Conservation (phyloP, 1,140 invertebrate genomes). For the Bactericera cockerelli region DNA sequence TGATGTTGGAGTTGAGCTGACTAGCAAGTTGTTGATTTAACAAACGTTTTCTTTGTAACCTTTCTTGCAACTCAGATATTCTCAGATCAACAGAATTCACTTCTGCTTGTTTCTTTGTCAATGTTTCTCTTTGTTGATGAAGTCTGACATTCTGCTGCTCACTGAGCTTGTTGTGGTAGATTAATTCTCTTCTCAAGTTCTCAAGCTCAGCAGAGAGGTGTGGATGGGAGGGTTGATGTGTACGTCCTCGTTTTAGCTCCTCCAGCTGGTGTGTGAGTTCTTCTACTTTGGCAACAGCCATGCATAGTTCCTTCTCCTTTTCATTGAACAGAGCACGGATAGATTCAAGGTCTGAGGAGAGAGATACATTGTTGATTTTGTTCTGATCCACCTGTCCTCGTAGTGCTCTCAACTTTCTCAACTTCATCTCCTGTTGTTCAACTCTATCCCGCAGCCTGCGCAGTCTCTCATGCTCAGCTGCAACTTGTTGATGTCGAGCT, state of each 20-base stretch:
- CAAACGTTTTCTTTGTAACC: conserved; percentile 70
- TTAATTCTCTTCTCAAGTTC: conserved; percentile 71
- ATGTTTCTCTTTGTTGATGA: conserved; percentile 66
- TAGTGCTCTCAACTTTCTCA: conserved; percentile 72
- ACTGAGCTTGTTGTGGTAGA: conserved; percentile 91
- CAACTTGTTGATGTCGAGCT: conserved; percentile 61
- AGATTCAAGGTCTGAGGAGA: conserved; percentile 86
- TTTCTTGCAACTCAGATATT: conserved; percentile 81
- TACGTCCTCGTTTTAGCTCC: conserved; percentile 56
- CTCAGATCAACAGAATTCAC: conserved; percentile 78
- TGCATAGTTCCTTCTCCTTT: conserved; percentile 87
- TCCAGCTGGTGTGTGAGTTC: conserved; percentile 86
- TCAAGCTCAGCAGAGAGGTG: conserved; percentile 70
- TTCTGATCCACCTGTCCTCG: conserved; percentile 83
- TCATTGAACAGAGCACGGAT: conserved; percentile 91
- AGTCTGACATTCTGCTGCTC: conserved; percentile 82
- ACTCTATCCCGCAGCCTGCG: conserved; percentile 74
- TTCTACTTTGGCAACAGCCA: conserved; percentile 90
- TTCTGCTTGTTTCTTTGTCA: conserved; percentile 74
- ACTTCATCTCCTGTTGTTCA: conserved; percentile 83
- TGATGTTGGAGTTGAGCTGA: conserved; percentile 39
- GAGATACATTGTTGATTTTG: conserved; percentile 73
- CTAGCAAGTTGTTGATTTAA: conserved; percentile 71
- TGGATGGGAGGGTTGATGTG: conserved; percentile 28
- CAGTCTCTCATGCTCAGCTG: conserved; percentile 74